phyloP scores from a whole-genome alignment of 2,888 invertebrate genomes.

The Amiota minor region DNA sequence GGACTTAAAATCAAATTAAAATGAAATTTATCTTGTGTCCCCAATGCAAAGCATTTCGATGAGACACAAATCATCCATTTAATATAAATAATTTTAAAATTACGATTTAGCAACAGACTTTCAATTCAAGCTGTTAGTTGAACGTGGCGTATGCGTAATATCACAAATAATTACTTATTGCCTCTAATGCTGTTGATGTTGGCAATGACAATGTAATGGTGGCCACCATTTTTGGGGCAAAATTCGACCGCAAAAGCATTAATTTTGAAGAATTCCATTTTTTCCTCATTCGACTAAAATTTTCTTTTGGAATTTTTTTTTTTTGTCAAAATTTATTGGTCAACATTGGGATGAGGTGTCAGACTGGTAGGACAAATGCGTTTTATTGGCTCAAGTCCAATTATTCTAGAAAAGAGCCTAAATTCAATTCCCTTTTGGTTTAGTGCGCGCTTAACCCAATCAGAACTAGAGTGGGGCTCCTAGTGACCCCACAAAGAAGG shows the following conservation, averaged over 20 bases:
- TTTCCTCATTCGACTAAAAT: neutral
- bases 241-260: neutral
- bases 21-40: slow-evolving; percentile 9
- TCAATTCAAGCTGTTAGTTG: neutral
- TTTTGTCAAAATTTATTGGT: neutral
- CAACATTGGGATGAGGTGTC: neutral
- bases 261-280: neutral
- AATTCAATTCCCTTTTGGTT: slow-evolving; percentile 23
- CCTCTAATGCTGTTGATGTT: neutral
- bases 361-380: neutral
- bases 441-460: slow-evolving; percentile 31
- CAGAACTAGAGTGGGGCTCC: neutral
- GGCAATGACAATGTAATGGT: neutral
- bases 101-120: neutral
- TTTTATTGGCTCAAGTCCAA: slow-evolving; percentile 21
- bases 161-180: slow-evolving; percentile 16
- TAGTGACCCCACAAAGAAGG: neutral
- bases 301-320: neutral
- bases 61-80: slow-evolving; percentile 4
- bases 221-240: too few relatives aligned
- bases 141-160: neutral
- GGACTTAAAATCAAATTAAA: slow-evolving; percentile 11
- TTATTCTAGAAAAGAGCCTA: slow-evolving; percentile 7
- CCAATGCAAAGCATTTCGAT: neutral
- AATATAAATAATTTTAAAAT: slow-evolving; percentile 5